Percentiles rank a stretch among this genome's conserved stretches.
Evolutionary conservation across 2,113 vertebrate species (phyloP).

Genomic region (Drymodes brunneopygia): DNA sequence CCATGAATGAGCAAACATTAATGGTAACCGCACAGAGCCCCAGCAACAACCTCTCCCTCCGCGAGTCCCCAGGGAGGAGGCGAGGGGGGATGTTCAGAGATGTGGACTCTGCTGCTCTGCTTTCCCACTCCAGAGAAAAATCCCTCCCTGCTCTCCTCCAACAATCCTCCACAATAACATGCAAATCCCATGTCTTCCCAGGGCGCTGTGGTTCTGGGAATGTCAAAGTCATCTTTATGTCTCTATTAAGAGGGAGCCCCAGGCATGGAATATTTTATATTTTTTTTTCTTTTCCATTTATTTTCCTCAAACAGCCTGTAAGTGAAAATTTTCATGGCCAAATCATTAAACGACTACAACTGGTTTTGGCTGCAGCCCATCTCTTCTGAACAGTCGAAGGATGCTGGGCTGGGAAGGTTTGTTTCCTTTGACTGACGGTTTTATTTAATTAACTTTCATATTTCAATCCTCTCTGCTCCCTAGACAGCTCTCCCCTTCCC

Average conservation of each 20-base stretch:
- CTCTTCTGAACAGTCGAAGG: constrained; percentile 36
- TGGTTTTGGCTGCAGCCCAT: constrained; percentile 47
- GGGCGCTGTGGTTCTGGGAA: constrained; percentile 44
- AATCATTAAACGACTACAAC: constrained; percentile 47
- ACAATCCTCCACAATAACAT: constrained; percentile 49
- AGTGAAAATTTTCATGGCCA: constrained; percentile 61
- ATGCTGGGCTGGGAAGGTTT: constrained; percentile 42
- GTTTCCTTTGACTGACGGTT: constrained; percentile 41
- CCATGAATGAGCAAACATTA: constrained; percentile 10
- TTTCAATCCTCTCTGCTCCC: constrained; percentile 2
- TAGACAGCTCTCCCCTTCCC: constrained; percentile 44
- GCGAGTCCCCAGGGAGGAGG: background rate
- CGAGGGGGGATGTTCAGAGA: background rate
- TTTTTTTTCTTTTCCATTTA: background rate
- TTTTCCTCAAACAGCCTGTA: constrained; percentile 61
- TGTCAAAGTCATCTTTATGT: constrained; percentile 58
- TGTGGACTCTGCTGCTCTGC: background rate
- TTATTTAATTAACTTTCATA: constrained; percentile 52
- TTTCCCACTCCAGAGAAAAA: constrained; percentile 37
- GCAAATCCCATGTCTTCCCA: constrained; percentile 23
- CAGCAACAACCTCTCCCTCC: constrained; percentile 39
- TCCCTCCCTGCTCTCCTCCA: background rate
- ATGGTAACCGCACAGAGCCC: background rate
- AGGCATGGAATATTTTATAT: constrained; percentile 52
- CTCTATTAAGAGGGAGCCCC: constrained; percentile 59